Percentiles rank a stretch among this genome's conserved stretches.
Conservation (phyloP, 2,888 invertebrate genomes). For the Dilophus febrilis region DNA sequence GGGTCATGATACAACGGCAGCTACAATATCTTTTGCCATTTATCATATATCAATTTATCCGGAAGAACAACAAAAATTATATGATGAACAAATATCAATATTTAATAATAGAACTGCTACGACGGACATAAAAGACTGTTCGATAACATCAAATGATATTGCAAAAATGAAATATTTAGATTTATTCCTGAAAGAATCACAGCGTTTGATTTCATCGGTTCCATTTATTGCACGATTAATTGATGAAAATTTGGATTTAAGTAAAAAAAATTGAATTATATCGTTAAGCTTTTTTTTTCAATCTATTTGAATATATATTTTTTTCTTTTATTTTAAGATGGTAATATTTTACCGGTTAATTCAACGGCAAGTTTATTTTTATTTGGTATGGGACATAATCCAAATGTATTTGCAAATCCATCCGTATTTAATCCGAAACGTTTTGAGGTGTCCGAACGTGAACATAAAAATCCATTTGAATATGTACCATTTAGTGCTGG, state of each 20-base stretch:
- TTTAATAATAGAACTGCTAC: no score
- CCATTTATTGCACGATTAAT: slow-evolving; percentile 19
- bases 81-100: slow-evolving; percentile 19
- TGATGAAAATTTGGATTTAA: slow-evolving; percentile 19
- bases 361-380: slow-evolving; percentile 21
- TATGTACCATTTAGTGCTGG: slow-evolving; percentile 44
- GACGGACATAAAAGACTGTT: slow-evolving; percentile 21
- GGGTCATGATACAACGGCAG: slow-evolving; percentile 43
- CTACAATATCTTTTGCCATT: slow-evolving; percentile 35
- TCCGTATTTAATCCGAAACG: slow-evolving; percentile 31
- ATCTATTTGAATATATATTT: no score
- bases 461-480: slow-evolving; percentile 31
- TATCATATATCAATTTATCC: slow-evolving; percentile 34
- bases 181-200: slow-evolving; percentile 22
- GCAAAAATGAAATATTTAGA: slow-evolving; percentile 25
- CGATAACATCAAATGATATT: slow-evolving; percentile 20
- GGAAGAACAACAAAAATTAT: slow-evolving; percentile 32
- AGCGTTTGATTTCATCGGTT: slow-evolving; percentile 24
- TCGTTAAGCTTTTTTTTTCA: no score
- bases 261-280: no score
- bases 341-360: no score
- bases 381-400: slow-evolving; percentile 20
- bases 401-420: no score
- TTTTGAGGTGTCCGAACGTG: slow-evolving; percentile 27
- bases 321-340: no score